Base-by-base conservation (phyloP, 2,113 vertebrate species). In the Seriola rivoliana region DNA sequence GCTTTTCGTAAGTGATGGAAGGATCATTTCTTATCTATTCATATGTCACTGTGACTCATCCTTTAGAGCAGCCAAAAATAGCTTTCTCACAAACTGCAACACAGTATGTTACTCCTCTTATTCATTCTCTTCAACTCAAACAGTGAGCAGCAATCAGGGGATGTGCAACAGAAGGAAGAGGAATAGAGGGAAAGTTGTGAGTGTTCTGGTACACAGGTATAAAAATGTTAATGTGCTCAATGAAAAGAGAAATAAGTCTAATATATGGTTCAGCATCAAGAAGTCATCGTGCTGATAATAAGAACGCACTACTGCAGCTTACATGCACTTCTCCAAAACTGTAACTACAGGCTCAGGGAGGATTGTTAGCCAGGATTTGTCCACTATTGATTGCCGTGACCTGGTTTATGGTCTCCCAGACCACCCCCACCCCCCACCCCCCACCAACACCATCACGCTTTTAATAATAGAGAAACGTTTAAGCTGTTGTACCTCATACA, bases 1-100 rank as follows among this genome's bases (percentile, higher is more conserved):
- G 50, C 54, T 69, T 80, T 89, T 85, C 19, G 5, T 67, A 75
- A 81, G 75, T 87, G 75, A 88, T 67, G 70, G 82, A 91, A 66
- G 70, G 67, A 88, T 85, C 7, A 36, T 86, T 82, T 71, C 59
- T 82, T 60, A 50, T 88, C 79, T 84, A 69, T 85, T 91, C 21
- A 84, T 64, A 84, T 82, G 75, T 75, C 75, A 59, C 59, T 25
- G 57, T 92, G 88, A 91, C 74, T 93, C 89, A 93, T 91, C 81
- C 60, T 82, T 85, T 58, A 70, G 50, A 81, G 79, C 17, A 14
- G 84, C 79, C 80, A 79, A 87, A 91, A 91, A 92, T 91, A 92
- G 81, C 77, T 85, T 83, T 63, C 60, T 69, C 77, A 25, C 62
- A 63, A 80, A 75, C 19, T 65, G 73, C 80, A 71, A 63, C 10